Conservation (phyloP, 2,113 vertebrate species). For the Macquaria ambigua region DNA sequence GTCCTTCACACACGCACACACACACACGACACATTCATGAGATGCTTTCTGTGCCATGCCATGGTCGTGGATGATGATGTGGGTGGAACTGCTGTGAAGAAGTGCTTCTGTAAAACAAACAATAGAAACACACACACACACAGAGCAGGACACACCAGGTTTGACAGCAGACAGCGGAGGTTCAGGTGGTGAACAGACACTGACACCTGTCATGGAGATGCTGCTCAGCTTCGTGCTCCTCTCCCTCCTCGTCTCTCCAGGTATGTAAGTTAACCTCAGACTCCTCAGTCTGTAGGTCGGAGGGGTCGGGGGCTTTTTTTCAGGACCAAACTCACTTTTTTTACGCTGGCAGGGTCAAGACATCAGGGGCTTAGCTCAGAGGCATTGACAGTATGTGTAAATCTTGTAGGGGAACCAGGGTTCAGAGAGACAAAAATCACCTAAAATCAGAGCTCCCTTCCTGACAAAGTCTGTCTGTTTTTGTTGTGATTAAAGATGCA, state of each 20-base stretch:
- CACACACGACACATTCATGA: constrained; percentile 20
- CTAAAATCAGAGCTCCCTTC: not conserved
- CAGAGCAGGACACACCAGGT: not conserved
- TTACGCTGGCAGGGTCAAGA: not conserved
- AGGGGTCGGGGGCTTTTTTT: not conserved
- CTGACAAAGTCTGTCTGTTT: not conserved
- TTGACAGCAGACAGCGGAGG: constrained; percentile 7
- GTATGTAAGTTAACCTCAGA: constrained; percentile 40
- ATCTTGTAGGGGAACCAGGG: too few relatives aligned
- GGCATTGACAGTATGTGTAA: too few relatives aligned
- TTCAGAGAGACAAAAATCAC: not conserved
- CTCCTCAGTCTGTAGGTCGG: not conserved
- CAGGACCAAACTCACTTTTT: not conserved
- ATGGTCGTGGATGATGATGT: constrained; percentile 19
- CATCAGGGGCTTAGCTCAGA: not conserved
- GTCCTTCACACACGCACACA: constrained; percentile 1
- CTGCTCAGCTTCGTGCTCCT: constrained; percentile 58
- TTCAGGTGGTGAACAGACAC: not conserved
- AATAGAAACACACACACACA: constrained; percentile 20
- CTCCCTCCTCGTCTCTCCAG: constrained; percentile 68
- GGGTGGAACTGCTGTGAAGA: constrained; percentile 54
- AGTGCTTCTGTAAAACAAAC: constrained; percentile 28
- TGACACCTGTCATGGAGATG: constrained; percentile 34
- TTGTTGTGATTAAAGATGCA: not conserved
- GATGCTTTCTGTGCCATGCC: constrained; percentile 31